Conservation (phyloP, 2,888 invertebrate genomes). For the Tipula confusa region DNA sequence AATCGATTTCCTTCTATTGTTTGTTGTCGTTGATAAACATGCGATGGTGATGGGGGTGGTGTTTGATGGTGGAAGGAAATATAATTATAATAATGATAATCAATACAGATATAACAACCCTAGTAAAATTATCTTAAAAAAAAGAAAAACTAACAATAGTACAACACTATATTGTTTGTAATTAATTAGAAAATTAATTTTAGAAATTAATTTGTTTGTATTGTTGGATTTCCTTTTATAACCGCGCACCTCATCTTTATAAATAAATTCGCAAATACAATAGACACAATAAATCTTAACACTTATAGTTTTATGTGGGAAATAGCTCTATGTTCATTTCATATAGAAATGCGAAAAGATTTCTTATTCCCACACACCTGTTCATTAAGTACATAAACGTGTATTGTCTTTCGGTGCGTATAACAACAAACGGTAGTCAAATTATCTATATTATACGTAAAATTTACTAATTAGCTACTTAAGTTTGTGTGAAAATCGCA, state of each 20-base stretch:
- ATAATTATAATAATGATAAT: background rate
- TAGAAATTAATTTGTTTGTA: background rate
- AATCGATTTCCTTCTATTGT: background rate
- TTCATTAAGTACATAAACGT: background rate
- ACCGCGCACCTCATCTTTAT: background rate
- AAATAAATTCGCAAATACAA: background rate
- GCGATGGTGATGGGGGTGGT: background rate
- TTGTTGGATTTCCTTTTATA: constrained; percentile 4
- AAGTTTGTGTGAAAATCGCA: background rate
- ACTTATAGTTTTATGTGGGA: background rate
- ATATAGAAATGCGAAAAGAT: background rate
- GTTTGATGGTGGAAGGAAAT: background rate
- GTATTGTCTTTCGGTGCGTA: too few species aligned
- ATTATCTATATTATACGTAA: background rate
- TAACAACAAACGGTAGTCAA: background rate
- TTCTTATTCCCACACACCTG: background rate
- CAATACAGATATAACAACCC: background rate
- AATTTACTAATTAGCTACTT: background rate
- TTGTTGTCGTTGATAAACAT: background rate
- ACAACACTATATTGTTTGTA: background rate
- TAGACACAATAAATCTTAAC: background rate
- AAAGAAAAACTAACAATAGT: background rate
- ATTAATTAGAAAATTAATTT: constrained; percentile 15
- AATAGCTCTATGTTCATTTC: background rate
- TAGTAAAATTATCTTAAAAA: background rate